Evolutionary conservation across 2,888 invertebrate genomes (phyloP), one percentile per base, ranked within the genome.

Genomic region (Coelopa pilipes): DNA sequence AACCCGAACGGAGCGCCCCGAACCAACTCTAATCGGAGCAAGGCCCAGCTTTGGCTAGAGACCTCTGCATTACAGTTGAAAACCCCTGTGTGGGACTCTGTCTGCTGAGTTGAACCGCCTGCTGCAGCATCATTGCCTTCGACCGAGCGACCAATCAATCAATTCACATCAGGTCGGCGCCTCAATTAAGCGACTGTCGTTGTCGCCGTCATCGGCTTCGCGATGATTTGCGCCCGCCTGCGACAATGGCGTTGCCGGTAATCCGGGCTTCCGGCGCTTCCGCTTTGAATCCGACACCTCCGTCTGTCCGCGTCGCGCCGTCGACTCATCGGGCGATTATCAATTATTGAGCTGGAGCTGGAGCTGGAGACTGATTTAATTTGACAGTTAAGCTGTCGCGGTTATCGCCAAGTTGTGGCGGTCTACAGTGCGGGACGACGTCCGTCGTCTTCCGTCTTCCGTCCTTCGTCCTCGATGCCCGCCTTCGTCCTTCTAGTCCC

Each of bases 171-270:
- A 76, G 62, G 15, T 63, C 67, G 72, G 70, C 66, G 60, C 72
- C 60, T 66, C 76, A 76, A 77, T 76, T 76, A 76, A 76, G 65
- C 72, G 73, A 63, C 70, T 77, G 73, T 76, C 77, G 70, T n/a
- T n/a, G n/a, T n/a, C 15, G 13, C 12, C 60, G 60, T 60, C 60
- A 53, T 60, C 59, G 12, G 24, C n/a, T n/a, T n/a, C n/a, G n/a
- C n/a, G n/a, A n/a, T n/a, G n/a, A n/a, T n/a, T n/a, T n/a, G n/a
- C n/a, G n/a, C n/a, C n/a, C n/a, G n/a, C n/a, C n/a, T n/a, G n/a
- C n/a, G n/a, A n/a, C n/a, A n/a, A n/a, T n/a, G n/a, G n/a, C n/a
- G n/a, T n/a, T n/a, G n/a, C n/a, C n/a, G n/a, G n/a, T n/a, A n/a
- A n/a, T n/a, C n/a, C n/a, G n/a, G n/a, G n/a, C n/a, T n/a, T n/a